These are phyloP conservation scores for Oligia latruncula DNA, from an alignment of 2,888 invertebrate species.

Conservation along the genomic window DNA sequence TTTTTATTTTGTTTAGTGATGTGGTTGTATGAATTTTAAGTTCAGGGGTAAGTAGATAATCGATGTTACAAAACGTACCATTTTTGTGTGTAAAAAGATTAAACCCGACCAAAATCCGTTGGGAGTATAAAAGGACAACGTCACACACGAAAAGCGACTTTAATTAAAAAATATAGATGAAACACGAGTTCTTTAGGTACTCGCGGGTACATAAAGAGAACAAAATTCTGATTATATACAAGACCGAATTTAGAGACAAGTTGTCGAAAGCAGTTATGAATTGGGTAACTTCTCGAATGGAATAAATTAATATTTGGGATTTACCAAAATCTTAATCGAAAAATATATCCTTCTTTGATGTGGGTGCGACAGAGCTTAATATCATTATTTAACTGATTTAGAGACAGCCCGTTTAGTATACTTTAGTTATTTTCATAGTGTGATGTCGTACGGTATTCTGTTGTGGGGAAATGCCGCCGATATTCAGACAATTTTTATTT, in stretches of 20 bases:
- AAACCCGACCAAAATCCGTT: too few species aligned
- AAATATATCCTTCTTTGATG: conserved; percentile 36
- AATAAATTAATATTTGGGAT: conserved; percentile 25
- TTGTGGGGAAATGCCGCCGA: too few species aligned
- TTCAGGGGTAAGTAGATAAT: too few species aligned
- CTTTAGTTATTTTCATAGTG: too few species aligned
- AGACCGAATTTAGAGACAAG: background rate
- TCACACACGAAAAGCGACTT: background rate
- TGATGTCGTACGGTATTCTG: too few species aligned
- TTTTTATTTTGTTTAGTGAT: too few species aligned
- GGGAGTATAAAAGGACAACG: background rate
- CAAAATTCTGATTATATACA: background rate
- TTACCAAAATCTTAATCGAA: conserved; percentile 37
- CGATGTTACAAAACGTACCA: background rate
- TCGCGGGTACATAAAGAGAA: background rate
- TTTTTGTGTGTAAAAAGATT: background rate
- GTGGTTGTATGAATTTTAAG: too few species aligned
- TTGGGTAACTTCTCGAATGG: conserved; percentile 9
- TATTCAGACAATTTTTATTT: too few species aligned
- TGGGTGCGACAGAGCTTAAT: conserved; percentile 25
- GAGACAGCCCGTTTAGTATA: too few species aligned
- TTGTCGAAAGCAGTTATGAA: conserved; percentile 2
- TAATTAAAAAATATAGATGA: background rate
- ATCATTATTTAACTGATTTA: too few species aligned
- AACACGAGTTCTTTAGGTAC: background rate